Evolutionary conservation across 2,113 vertebrate species (phyloP), one percentile per base, ranked within the genome.

Genomic region (Sula dactylatra): DNA sequence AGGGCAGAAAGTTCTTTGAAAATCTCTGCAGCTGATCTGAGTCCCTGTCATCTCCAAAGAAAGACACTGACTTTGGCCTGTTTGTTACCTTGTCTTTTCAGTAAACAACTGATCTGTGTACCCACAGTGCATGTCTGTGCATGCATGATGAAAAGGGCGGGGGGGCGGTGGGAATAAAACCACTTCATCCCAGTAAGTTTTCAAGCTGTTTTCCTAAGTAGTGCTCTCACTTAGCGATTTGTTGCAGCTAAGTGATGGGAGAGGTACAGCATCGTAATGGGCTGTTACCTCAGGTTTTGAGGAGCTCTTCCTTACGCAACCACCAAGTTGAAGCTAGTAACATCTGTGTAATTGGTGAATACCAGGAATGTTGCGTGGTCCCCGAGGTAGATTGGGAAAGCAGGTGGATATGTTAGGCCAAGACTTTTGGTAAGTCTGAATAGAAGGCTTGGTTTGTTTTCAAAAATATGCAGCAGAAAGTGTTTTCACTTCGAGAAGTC

Each of bases 321-420:
- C 65, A 50, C 44, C 49, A 65, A 36, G n/a, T 72, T 72, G 73
- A 55, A 79, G 18, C 31, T 54, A 12, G 25, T 70, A 86, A 20
- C 16, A 6, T 16, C 11, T 34, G 8, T 78, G 31, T 58, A 62
- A 22, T 20, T 82, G 38, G 50, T 86, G 40, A 85, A 76, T 79
- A 67, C 0, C 62, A 6, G 24, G 49, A 45, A 24, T 3, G 0
- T 32, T 83, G 25, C 49, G 1, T 5, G 2, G 5, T 84, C 26
- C 11, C 9, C 1, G 5, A 11, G 42, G 61, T 74, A 21, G 59
- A 27, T 17, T 12, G 38, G 10, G 55, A 64, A 72, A 84, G 44
- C 29, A 49, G 61, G 32, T 59, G 42, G 34, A 26, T 83, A 19
- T 74, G 47, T 65, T 79, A 52, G 65, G 69, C 50, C 40, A 52